Conservation (phyloP, 2,113 vertebrate genomes). For the Paracanthobrama guichenoti region DNA sequence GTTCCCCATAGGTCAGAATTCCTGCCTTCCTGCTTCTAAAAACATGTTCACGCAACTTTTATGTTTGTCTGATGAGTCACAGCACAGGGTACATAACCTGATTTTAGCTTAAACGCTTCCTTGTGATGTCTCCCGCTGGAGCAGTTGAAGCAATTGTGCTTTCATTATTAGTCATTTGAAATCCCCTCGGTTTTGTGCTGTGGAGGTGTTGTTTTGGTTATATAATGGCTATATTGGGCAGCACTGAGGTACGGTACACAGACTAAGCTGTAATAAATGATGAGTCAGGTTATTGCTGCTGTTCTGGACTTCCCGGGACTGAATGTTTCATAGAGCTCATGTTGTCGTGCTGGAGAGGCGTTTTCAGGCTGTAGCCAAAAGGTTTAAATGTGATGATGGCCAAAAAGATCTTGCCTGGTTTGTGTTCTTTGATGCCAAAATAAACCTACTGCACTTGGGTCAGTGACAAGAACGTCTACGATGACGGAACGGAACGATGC, state of each 20-base stretch:
- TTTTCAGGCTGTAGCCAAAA: background rate
- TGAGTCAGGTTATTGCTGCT: slow-evolving; percentile 13
- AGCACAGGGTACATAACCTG: background rate
- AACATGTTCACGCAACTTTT: background rate
- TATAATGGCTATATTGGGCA: background rate
- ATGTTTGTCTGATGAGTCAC: slow-evolving; percentile 31
- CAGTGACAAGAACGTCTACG: background rate
- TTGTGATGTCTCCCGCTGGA: slow-evolving; percentile 29
- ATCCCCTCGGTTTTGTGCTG: slow-evolving; percentile 13
- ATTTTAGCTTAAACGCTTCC: slow-evolving; percentile 11
- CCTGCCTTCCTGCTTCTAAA: background rate
- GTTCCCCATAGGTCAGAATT: slow-evolving; percentile 23
- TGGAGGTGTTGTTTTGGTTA: slow-evolving; percentile 18
- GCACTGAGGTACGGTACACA: background rate
- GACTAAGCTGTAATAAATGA: slow-evolving; percentile 26
- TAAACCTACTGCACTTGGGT: background rate
- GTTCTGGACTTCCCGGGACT: slow-evolving; percentile 27
- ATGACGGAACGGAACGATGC: background rate
- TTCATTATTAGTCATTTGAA: slow-evolving; percentile 21
- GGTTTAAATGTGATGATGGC: background rate
- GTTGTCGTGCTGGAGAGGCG: background rate
- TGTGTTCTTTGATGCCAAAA: background rate
- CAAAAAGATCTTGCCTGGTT: background rate
- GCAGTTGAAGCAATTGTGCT: background rate
- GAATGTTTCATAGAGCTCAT: background rate